Base-by-base conservation (phyloP, 2,797 vertebrate genomes). In the Leptodactylus fallax region DNA sequence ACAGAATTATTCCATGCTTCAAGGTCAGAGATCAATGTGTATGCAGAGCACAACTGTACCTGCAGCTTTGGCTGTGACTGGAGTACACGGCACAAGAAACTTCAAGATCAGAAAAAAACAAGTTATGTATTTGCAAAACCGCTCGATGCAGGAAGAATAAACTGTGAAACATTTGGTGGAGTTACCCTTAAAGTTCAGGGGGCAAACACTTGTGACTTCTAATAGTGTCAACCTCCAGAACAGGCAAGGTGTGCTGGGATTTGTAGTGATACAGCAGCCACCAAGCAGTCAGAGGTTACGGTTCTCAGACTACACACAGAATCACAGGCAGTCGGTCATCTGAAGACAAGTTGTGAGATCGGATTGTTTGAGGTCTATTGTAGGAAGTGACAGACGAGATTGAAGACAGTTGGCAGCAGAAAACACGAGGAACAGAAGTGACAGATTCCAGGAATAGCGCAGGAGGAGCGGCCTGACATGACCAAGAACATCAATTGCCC, bases 381-480 rank as follows among this genome's bases (percentile, higher is more conserved):
- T 7, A 14, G 19, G 56, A 61, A 60, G 85, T 87, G 79, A 77
- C 86, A 77, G 86, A 82, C 45, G 69, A 87, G 58, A 47, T 16
- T n/a, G 25, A n/a, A 63, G 71, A 53, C 65, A 61, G 27, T 45
- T 87, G 85, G 85, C 85, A 80, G 63, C 9, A 25, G 14, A 19
- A 27, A 78, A 60, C 85, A 51, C 55, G 60, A 36, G 74, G 23
- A 23, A 58, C 56, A 79, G 61, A 72, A 56, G 74, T 7, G 85
- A 49, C 79, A 87, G 69, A 77, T 77, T 81, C 55, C 56, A 8
- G 47, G 69, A 63, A 82, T 76, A 79, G 49, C 63, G 81, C 55
- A 11, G 56, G n/a, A 81, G 27, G 79, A 53, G 55, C 67, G 6
- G 3, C 79, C 36, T 71, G 79, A 74, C 69, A 61, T 61, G 17